A percentile compares a stretch with the other conserved stretches of the same genome.
Evolutionary conservation across 92 coral and sea anemone genomes (phyloP).

Genomic region (Zoanthus gigantus): DNA sequence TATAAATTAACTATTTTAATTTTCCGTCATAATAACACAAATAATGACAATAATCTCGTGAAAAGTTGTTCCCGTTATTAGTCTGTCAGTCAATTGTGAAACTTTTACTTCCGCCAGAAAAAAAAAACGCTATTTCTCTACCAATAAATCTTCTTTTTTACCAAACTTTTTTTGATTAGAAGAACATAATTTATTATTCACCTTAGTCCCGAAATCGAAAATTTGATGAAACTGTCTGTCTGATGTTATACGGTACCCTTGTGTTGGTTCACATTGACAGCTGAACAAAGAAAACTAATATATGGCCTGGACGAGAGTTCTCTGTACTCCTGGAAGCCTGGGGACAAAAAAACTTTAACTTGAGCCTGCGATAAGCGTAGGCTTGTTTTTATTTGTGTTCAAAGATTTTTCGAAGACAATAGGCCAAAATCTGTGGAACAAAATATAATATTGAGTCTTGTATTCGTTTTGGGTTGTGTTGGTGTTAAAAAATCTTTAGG

Average conservation of each 20-base stretch:
- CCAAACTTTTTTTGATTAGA: no score
- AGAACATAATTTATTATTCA: no score
- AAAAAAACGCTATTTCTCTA: no score
- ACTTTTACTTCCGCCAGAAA: no score
- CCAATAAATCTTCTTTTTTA: no score
- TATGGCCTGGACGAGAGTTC: neutral
- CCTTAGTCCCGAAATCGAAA: no score
- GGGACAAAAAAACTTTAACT: neutral
- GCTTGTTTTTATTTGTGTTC: slow-evolving; percentile 17
- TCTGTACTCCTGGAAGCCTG: neutral
- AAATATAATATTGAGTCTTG: neutral
- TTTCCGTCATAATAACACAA: no score
- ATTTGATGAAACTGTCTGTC: no score
- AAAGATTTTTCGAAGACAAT: neutral
- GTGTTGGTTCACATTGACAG: neutral
- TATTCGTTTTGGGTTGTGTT: neutral
- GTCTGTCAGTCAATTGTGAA: no score
- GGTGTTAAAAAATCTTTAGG: neutral
- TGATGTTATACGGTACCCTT: neutral
- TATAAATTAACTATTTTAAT: no score
- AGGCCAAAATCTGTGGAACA: neutral
- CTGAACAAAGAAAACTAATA: neutral
- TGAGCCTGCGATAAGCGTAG: slow-evolving; percentile 25
- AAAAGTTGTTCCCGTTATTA: no score
- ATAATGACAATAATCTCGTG: no score